phyloP scores from a whole-genome alignment of 2,888 invertebrate genomes.

The Thera britannica region DNA sequence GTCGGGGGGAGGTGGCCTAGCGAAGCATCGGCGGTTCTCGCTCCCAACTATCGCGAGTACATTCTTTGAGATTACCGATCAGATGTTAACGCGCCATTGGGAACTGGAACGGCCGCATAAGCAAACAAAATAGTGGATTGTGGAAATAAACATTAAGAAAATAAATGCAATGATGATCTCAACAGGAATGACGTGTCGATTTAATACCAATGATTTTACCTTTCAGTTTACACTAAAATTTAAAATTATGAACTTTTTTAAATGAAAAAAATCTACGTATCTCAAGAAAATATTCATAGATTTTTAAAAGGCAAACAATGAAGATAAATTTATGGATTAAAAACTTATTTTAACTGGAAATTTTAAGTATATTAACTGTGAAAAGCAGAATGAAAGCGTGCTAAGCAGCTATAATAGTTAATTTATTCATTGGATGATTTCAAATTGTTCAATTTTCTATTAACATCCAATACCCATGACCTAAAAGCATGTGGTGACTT shows the following conservation, averaged over 20 bases:
- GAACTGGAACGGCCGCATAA: conserved; percentile 49
- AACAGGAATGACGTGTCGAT: neutral
- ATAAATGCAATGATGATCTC: conserved; percentile 12
- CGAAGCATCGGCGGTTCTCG: conserved; percentile 57
- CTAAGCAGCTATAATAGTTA: conserved; percentile 50
- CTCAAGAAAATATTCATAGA: neutral
- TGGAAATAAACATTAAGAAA: conserved; percentile 26
- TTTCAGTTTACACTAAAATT: neutral
- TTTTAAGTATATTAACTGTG: conserved; percentile 24
- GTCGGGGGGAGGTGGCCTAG: conserved; percentile 64
- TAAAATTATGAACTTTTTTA: neutral
- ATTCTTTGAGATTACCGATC: neutral
- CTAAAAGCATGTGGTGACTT: neutral
- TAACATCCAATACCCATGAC: neutral
- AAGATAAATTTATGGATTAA: conserved; percentile 20
- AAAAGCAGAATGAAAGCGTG: conserved; percentile 69
- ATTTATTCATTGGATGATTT: conserved; percentile 38
- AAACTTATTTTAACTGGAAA: neutral
- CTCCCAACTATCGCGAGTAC: conserved; percentile 36
- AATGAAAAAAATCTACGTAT: neutral
- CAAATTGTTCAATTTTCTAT: neutral
- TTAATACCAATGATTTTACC: neutral
- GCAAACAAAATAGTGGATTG: conserved; percentile 52
- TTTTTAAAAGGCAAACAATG: conserved; percentile 1
- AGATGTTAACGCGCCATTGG: conserved; percentile 25